A percentile compares a stretch with the other conserved stretches of the same genome.
Evolutionary conservation across 1,140 invertebrate genomes (phyloP).

Genomic region (Epicauta chinensis): DNA sequence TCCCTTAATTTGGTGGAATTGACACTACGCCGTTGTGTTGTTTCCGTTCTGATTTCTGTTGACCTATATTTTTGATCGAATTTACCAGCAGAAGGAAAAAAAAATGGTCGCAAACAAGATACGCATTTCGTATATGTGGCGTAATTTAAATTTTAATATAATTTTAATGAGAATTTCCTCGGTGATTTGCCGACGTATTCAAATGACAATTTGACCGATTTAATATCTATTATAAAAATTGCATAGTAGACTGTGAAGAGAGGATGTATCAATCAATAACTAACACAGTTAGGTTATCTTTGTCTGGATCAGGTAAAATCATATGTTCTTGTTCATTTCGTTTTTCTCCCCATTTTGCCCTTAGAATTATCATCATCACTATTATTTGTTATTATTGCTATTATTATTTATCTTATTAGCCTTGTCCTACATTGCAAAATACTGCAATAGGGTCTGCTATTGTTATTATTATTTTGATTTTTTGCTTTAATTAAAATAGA

Average conservation of each 20-base stretch:
- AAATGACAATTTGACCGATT: too few relatives aligned
- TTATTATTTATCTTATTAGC: too few relatives aligned
- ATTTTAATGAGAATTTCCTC: too few relatives aligned
- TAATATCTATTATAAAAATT: slow-evolving; percentile 18
- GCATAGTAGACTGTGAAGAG: slow-evolving; percentile 29
- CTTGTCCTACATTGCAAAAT: slow-evolving; percentile 36
- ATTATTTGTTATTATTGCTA: slow-evolving; percentile 1
- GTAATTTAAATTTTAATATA: too few relatives aligned
- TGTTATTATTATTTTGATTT: not conserved
- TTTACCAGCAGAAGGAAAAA: too few relatives aligned
- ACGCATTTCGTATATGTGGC: too few relatives aligned
- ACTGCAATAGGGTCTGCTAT: slow-evolving; percentile 24
- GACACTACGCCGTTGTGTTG: too few relatives aligned
- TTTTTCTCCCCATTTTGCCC: slow-evolving; percentile 13
- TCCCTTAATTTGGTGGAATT: too few relatives aligned
- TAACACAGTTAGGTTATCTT: slow-evolving; percentile 34
- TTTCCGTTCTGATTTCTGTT: too few relatives aligned
- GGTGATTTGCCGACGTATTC: too few relatives aligned
- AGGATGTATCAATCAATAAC: slow-evolving; percentile 36
- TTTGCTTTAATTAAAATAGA: slow-evolving; percentile 25
- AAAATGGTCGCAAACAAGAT: too few relatives aligned
- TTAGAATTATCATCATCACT: not conserved
- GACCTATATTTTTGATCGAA: too few relatives aligned
- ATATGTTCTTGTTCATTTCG: slow-evolving; percentile 32
- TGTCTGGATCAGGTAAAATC: slow-evolving; percentile 33